Evolutionary conservation across 2,113 vertebrate genomes (phyloP).

Genomic region (Sciurus niger): DNA sequence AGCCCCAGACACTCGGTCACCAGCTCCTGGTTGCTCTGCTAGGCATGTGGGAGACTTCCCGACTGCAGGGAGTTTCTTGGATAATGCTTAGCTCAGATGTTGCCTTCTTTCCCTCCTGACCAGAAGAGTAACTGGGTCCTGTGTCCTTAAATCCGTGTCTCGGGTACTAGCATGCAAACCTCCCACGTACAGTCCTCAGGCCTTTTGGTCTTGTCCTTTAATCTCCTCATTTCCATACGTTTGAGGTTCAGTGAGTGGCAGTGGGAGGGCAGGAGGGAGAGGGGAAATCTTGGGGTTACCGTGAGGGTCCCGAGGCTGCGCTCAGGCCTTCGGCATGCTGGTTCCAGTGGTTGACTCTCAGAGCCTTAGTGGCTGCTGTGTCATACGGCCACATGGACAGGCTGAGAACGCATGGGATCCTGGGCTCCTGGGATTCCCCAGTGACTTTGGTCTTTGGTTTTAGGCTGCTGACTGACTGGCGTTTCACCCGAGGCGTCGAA

Average conservation of each 20-base stretch:
- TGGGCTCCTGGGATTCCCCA: not conserved
- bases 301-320: not conserved
- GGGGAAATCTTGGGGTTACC: not conserved
- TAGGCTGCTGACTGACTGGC: slow-evolving; percentile 98
- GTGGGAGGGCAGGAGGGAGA: not conserved
- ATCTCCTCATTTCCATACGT: fast-evolving
- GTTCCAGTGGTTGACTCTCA: no score
- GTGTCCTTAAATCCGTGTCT: not conserved
- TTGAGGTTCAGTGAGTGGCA: not conserved
- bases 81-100: not conserved
- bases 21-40: not conserved
- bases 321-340: no score
- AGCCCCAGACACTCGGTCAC: not conserved
- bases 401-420: not conserved
- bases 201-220: not conserved
- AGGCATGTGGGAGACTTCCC: not conserved
- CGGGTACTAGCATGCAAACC: no score
- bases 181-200: fast-evolving
- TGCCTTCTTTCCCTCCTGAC: not conserved
- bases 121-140: not conserved
- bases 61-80: not conserved
- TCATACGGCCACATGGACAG: fast-evolving
- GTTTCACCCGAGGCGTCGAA: slow-evolving; percentile 97
- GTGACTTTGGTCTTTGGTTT: fast-evolving
- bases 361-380: not conserved